A percentile compares a stretch with the other conserved stretches of the same genome.
Evolutionary conservation across 2,113 vertebrate species (phyloP).

Genomic region (Vicugna pacos): DNA sequence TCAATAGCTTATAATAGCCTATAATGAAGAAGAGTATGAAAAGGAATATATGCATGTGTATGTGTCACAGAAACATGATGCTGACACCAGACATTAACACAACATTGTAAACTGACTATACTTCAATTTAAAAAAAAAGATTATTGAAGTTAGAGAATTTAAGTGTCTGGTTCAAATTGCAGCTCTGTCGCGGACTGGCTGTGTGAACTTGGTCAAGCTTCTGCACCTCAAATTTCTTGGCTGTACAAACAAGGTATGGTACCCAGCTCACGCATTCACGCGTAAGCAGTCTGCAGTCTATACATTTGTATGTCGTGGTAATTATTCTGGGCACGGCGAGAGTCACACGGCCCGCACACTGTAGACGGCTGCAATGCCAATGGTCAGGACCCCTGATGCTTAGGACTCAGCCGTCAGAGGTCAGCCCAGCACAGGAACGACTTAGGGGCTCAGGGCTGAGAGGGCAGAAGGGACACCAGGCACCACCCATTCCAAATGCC

Average conservation of each 20-base stretch:
- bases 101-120: no score
- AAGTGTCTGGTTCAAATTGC: background rate
- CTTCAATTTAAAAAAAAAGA: background rate
- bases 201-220: background rate
- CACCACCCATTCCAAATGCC: no score
- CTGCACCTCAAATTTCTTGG: background rate
- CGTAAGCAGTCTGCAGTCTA: background rate
- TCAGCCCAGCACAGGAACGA: background rate
- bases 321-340: no score
- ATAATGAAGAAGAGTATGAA: no score
- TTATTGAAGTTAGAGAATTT: background rate
- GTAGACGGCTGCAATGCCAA: rapidly evolving
- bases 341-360: background rate
- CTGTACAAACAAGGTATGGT: no score
- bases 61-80: no score
- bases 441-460: background rate
- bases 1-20: no score
- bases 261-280: background rate
- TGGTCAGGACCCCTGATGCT: no score
- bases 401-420: background rate
- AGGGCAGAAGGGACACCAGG: background rate
- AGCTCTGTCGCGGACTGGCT: rapidly evolving
- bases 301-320: no score
- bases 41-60: no score
- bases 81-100: no score